These are phyloP conservation scores for Melanotaenia maccullochi DNA, from an alignment of 2,797 vertebrate genomes.

Conservation along the genomic window DNA sequence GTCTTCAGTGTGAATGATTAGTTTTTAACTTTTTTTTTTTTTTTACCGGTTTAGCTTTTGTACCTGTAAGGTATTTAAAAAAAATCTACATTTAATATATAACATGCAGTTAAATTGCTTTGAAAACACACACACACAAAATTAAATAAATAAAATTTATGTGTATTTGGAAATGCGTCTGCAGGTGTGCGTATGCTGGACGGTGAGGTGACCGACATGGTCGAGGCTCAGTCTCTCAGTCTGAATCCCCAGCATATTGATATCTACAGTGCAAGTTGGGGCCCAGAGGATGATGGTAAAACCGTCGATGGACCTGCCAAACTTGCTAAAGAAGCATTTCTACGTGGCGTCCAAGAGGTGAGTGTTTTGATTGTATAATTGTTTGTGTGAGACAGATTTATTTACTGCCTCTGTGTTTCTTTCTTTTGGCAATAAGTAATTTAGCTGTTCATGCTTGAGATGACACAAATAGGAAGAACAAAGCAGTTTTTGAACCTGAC, in stretches of 20 bases:
- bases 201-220: conserved; percentile 96
- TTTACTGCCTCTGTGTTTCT: conserved; percentile 62
- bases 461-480: conserved; percentile 63
- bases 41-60: not conserved
- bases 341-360: conserved; percentile 93
- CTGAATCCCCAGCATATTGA: conserved; percentile 96
- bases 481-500: conserved; percentile 63
- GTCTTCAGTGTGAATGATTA: not conserved
- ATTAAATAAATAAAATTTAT: not conserved
- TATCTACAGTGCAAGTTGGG: conserved; percentile 99
- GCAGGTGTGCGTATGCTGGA: conserved; percentile 98
- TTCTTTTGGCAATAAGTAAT: conserved; percentile 67
- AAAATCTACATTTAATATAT: too few species aligned
- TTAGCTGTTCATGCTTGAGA: conserved; percentile 73
- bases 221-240: conserved; percentile 96
- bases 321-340: conserved; percentile 94
- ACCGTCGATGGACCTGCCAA: conserved; percentile 96
- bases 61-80: not conserved
- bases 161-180: conserved; percentile 12
- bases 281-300: conserved; percentile 97
- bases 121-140: too few species aligned
- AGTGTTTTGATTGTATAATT: conserved; percentile 28
- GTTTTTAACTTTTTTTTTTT: too few species aligned
- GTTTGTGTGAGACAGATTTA: conserved; percentile 48
- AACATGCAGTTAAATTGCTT: too few species aligned